A percentile compares a stretch with the other conserved stretches of the same genome.
Conservation (phyloP, 2,797 vertebrate species). For the Myotis vivesi region DNA sequence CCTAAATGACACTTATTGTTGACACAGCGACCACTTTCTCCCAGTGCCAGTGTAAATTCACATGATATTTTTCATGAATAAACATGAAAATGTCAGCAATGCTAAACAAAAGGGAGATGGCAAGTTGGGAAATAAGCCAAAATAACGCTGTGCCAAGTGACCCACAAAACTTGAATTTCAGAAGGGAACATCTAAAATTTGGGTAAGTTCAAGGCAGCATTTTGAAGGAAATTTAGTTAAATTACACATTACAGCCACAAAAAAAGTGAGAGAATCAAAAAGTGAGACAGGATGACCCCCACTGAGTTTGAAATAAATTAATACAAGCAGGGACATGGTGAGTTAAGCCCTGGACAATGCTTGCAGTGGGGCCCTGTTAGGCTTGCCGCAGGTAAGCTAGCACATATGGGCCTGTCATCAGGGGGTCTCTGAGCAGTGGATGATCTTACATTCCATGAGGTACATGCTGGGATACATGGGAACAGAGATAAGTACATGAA, state of each 20-base stretch:
- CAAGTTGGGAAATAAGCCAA: slow-evolving; percentile 41
- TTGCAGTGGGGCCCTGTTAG: background rate
- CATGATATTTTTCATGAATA: slow-evolving; percentile 57
- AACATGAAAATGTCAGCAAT: slow-evolving; percentile 51
- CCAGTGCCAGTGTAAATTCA: slow-evolving; percentile 19
- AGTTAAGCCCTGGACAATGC: background rate
- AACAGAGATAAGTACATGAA: background rate
- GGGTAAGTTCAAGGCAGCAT: background rate
- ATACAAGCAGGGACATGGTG: background rate
- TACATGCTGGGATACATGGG: background rate
- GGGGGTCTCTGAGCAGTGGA: background rate
- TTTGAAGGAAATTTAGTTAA: slow-evolving; percentile 16
- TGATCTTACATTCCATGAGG: background rate
- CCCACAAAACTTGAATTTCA: background rate
- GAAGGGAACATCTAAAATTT: background rate
- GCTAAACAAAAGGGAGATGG: slow-evolving; percentile 46
- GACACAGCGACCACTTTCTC: background rate
- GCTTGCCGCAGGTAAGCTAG: background rate
- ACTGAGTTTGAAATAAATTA: background rate
- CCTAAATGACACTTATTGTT: slow-evolving; percentile 50
- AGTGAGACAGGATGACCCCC: background rate
- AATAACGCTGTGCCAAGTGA: slow-evolving; percentile 34
- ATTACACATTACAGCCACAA: background rate
- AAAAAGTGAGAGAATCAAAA: background rate
- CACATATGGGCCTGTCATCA: background rate